These are phyloP conservation scores for Platorchestia sp. DNA, from an alignment of 1,140 invertebrate species.

Conservation along the genomic window DNA sequence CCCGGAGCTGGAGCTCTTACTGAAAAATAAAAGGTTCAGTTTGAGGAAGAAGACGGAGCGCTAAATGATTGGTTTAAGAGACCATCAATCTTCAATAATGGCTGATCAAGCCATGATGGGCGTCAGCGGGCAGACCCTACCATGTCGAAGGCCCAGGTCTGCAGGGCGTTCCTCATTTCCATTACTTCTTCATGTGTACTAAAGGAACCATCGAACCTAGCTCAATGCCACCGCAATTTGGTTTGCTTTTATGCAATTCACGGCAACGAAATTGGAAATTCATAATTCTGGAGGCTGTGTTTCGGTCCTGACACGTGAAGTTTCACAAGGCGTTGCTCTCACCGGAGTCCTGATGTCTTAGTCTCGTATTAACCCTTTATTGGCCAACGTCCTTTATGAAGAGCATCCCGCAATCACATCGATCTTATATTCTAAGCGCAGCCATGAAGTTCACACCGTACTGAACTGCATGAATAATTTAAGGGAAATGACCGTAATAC, in stretches of 20 bases:
- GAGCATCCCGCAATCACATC: no score
- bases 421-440: no score
- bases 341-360: not conserved
- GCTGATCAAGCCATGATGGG: not conserved
- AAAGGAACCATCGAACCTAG: no score
- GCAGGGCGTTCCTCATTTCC: not conserved
- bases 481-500: no score
- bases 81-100: slow-evolving; percentile 1
- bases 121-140: not conserved
- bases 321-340: not conserved
- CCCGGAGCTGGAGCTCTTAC: not conserved
- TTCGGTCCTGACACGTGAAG: not conserved
- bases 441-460: no score
- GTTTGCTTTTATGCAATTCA: not conserved
- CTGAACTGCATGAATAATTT: no score
- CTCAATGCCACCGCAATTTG: not conserved
- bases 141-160: not conserved
- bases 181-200: not conserved
- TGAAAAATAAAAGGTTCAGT: not conserved
- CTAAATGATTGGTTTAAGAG: slow-evolving; percentile 1
- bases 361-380: not conserved
- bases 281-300: not conserved
- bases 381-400: no score
- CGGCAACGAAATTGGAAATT: not conserved
- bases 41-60: not conserved